These are phyloP conservation scores for Eremobia ochroleuca DNA, from an alignment of 2,888 invertebrate genomes.

Conservation along the genomic window DNA sequence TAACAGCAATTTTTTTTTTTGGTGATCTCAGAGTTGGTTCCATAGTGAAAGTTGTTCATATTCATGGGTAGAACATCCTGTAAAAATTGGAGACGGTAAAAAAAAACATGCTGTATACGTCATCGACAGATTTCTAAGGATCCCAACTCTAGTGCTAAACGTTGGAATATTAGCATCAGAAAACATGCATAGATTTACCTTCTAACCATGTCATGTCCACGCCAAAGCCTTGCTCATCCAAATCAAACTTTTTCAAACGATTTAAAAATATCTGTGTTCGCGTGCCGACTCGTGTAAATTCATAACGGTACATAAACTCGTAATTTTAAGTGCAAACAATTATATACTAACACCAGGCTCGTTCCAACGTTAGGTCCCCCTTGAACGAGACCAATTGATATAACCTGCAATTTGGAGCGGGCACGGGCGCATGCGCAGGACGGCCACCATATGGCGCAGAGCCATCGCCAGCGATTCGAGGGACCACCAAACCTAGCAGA, in stretches of 20 bases:
- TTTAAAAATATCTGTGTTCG: constrained; percentile 15
- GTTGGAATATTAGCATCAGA: background rate
- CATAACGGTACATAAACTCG: constrained; percentile 65
- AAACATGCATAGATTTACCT: background rate
- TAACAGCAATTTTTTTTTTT: no score
- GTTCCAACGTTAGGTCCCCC: constrained; percentile 75
- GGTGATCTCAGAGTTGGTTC: no score
- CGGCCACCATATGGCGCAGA: constrained; percentile 85
- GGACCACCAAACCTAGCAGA: constrained; percentile 76
- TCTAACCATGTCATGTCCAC: background rate
- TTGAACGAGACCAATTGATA: constrained; percentile 84
- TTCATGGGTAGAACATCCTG: no score
- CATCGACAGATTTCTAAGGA: background rate
- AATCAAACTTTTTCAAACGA: constrained; percentile 3
- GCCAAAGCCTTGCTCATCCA: background rate
- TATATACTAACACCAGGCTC: constrained; percentile 69
- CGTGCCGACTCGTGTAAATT: constrained; percentile 62
- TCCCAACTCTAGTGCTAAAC: background rate
- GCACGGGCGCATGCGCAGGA: constrained; percentile 84
- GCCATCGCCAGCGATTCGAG: constrained; percentile 75
- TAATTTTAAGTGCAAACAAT: constrained; percentile 66
- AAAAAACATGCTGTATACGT: background rate
- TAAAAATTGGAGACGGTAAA: no score
- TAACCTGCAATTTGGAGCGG: constrained; percentile 87
- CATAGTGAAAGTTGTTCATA: no score